phyloP scores from a whole-genome alignment of 92 coral and sea anemone genomes.

The Actinostola sp. region DNA sequence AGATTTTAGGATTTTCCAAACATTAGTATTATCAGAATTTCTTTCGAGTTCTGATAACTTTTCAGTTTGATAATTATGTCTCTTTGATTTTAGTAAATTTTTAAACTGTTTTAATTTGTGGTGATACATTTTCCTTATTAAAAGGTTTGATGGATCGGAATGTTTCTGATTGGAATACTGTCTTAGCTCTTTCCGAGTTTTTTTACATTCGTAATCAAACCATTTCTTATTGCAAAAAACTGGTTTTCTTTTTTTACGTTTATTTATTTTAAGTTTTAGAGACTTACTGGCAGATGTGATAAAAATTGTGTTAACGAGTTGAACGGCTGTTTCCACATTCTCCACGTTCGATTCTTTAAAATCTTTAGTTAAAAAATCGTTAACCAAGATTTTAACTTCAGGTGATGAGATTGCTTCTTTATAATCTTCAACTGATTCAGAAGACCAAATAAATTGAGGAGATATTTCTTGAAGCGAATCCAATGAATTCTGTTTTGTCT shows the following conservation, averaged over 20 bases:
- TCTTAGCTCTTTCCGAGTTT: constrained; percentile 19
- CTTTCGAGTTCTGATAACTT: constrained; percentile 25
- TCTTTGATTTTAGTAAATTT: constrained; percentile 25
- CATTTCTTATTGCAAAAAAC: neutral
- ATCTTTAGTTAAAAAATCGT: constrained; percentile 11
- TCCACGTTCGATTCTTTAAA: constrained; percentile 6
- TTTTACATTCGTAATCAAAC: constrained; percentile 24
- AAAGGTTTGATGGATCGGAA: constrained; percentile 29
- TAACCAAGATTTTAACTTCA: constrained; percentile 15
- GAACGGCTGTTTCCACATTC: constrained; percentile 9
- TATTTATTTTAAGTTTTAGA: neutral
- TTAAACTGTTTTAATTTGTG: constrained; percentile 34
- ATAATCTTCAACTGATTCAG: constrained; percentile 19
- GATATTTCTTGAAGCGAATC: constrained; percentile 19
- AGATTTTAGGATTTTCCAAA: constrained; percentile 48
- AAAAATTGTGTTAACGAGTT: neutral
- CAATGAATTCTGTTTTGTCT: constrained; percentile 3
- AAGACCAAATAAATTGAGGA: constrained; percentile 37
- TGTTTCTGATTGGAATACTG: constrained; percentile 38
- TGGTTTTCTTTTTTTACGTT: constrained; percentile 5
- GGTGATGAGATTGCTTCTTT: constrained; percentile 23
- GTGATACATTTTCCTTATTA: constrained; percentile 35
- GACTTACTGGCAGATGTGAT: neutral
- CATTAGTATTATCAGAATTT: constrained; percentile 1
- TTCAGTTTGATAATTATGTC: constrained; percentile 16